Evolutionary conservation across 2,888 invertebrate genomes (phyloP), one percentile per base, ranked within the genome.

Genomic region (Drosophila cyrtoloma): DNA sequence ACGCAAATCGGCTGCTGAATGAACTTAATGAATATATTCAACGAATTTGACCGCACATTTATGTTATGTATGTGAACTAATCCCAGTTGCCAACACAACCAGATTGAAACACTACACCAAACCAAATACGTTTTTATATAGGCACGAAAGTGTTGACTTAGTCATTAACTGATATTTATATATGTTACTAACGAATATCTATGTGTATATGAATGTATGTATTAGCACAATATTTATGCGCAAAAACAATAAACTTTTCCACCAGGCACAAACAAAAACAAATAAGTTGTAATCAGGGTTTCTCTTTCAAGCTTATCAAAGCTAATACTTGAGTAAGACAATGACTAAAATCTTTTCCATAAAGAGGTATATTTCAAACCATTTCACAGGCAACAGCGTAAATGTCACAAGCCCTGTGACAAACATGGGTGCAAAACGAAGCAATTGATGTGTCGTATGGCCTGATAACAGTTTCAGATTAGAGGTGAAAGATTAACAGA

Each of bases 1-100:
- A 53, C 82, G 82, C 39, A 91, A 85, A 69, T 42, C 67, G 4
- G 77, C 78, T 47, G 75, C 44, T 85, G 69, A 76, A 53, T 32
- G 22, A 22, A 44, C 44, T 22, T 6, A 22, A 56, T 35, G 1
- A 57, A 57, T 28, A 47, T 22, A 30, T 10, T n/a, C n/a, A 47
- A 22, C 58, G 53, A 77, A 69, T 71, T 75, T 74, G 55, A 68
- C 42, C 32, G 32, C 55, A 51, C 47, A 73, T 68, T 64, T 16
- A n/a, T 39, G 35, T 55, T 22, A 35, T 35, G 5, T 22, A 22
- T 64, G 37, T 61, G 35, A 50, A 70, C 44, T 47, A 26, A 42
- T 37, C 26, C 35, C 71, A 71, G 56, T 65, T 64, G 44, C 16
- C 47, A 59, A 55, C 3, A 35, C 19, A 47, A 16, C 14, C 47